phyloP scores from a whole-genome alignment of 2,113 vertebrate species.

The Cairina moschata region DNA sequence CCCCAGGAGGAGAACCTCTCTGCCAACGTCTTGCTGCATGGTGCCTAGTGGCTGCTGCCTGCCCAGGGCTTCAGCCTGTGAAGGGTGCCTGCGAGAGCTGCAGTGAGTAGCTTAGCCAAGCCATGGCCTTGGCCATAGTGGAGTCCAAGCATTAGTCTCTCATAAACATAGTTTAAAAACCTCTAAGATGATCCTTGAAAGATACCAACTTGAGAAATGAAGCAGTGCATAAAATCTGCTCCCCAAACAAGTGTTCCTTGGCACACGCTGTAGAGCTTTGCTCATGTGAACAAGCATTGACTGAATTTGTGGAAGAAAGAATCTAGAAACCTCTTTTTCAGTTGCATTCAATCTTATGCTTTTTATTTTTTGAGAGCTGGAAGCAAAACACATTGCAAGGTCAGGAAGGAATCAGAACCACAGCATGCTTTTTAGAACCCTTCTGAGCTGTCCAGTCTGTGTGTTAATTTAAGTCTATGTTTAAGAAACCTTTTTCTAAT shows the following conservation, averaged over 20 bases:
- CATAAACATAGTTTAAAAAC: neutral
- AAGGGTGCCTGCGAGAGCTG: neutral
- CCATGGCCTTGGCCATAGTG: neutral
- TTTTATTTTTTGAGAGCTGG: neutral
- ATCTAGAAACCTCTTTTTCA: neutral
- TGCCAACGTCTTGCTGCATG: accelerated
- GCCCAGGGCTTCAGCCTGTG: accelerated
- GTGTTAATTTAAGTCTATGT: neutral
- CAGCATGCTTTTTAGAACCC: neutral
- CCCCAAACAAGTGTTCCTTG: neutral
- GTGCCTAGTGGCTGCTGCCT: neutral
- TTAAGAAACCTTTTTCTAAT: neutral
- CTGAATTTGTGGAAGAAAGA: neutral
- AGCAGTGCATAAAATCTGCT: neutral
- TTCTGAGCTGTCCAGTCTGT: neutral
- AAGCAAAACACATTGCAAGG: neutral
- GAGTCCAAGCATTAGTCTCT: neutral
- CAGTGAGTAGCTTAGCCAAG: neutral
- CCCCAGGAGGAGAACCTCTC: neutral
- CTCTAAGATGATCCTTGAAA: neutral
- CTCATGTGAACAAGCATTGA: neutral
- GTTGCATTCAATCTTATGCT: accelerated
- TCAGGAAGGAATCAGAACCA: neutral
- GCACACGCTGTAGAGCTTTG: neutral
- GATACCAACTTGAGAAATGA: neutral